Base-by-base conservation (phyloP, 2,888 invertebrate genomes). In the Ophion ellenae region DNA sequence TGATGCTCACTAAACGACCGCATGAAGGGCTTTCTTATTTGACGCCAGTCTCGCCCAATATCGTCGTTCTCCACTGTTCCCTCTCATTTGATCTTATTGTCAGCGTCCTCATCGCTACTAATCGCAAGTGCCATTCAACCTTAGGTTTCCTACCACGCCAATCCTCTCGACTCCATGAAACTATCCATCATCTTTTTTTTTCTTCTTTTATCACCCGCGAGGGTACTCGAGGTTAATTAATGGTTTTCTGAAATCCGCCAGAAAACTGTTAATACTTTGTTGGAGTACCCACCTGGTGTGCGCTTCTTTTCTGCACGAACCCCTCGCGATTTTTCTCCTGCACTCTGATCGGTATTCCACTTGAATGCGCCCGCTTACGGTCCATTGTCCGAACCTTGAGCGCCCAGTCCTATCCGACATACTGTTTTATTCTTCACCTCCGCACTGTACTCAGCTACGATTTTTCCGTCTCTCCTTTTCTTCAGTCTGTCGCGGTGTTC, bases 301-400 rank as follows among this genome's bases (percentile, higher is more conserved):
- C 77, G 77, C 70, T 69, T 67, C 28, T 80, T 69, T 61, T 66
- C 67, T 14, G 53, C 17, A 53, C 53, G 4, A 36, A 47, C 14
- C 47, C 77, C 86, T 87, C 85, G 85, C 86, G 89, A 86, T 89
- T 88, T 87, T 84, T 87, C 87, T 45, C 47, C 67, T 77, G 70
- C 71, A 69, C 64, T 73, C 74, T 67, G 32, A 59, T 63, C 57
- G 20, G 32, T 45, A n/a, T 57, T 57, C 32, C 82, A 79, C 78
- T 75, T 67, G 70, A 74, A 17, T 57, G 11, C 40, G 70, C 53
- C 53, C 53, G 74, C 81, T 81, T 78, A 74, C 83, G 75, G 79
- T 83, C 61, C 76, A 85, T 80, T 82, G 84, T 85, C 36, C 71
- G 73, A 66, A 79, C 47, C 78, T 47, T 78, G 24, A 28, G 20